These are phyloP conservation scores for Serranus cabrilla DNA, from an alignment of 2,797 vertebrate genomes.

Conservation along the genomic window DNA sequence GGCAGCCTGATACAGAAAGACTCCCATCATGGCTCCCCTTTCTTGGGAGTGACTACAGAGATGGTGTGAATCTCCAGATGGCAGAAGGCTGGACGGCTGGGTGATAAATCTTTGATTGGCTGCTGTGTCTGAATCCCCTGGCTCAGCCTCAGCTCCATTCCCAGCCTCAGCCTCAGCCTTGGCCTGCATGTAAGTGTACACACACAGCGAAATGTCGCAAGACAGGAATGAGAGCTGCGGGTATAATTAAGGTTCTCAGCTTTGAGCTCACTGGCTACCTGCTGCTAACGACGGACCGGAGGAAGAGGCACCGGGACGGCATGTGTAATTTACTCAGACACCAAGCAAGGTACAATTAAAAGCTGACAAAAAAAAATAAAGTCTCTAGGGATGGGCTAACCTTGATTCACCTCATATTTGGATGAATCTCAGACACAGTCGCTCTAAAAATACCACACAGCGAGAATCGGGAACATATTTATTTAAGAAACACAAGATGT, in stretches of 20 bases:
- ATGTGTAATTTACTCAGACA: slow-evolving; percentile 54
- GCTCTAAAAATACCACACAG: slow-evolving; percentile 28
- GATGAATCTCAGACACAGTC: slow-evolving; percentile 23
- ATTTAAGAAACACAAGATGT: slow-evolving; percentile 33
- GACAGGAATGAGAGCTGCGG: slow-evolving; percentile 47
- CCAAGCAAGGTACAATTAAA: slow-evolving; percentile 16
- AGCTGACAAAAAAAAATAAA: slow-evolving; percentile 26
- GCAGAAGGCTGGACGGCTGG: slow-evolving; percentile 70
- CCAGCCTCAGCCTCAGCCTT: slow-evolving; percentile 50
- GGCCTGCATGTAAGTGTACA: slow-evolving; percentile 47
- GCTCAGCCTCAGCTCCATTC: slow-evolving; percentile 64
- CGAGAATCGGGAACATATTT: slow-evolving; percentile 20
- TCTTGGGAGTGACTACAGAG: slow-evolving; percentile 59
- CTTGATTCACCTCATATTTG: slow-evolving; percentile 52
- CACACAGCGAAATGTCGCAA: slow-evolving; percentile 51
- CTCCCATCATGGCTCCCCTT: slow-evolving; percentile 57
- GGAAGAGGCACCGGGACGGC: slow-evolving; percentile 26
- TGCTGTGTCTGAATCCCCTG: slow-evolving; percentile 75
- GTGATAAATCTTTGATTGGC: slow-evolving; percentile 83
- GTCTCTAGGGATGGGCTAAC: slow-evolving; percentile 32
- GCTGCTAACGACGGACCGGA: slow-evolving; percentile 47
- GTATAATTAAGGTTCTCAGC: slow-evolving; percentile 64
- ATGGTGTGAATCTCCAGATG: slow-evolving; percentile 75
- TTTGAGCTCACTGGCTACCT: slow-evolving; percentile 55
- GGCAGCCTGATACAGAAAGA: slow-evolving; percentile 53